Percentiles rank a stretch among this genome's conserved stretches.
phyloP scores from a whole-genome alignment of 2,888 invertebrate genomes.

The Eugnorisma glareosa region DNA sequence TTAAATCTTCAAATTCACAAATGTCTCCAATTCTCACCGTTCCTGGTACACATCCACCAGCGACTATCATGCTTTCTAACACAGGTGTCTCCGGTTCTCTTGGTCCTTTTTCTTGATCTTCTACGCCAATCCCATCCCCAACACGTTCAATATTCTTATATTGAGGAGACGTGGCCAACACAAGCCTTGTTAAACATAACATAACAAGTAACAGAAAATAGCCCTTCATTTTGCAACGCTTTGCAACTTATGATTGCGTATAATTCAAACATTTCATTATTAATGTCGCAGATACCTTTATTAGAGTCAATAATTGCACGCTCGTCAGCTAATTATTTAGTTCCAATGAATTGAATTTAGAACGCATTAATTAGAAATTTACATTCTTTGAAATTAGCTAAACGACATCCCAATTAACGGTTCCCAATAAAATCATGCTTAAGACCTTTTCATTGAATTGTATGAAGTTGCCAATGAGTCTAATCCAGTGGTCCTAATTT shows the following conservation, averaged over 20 bases:
- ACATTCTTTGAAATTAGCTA: background rate
- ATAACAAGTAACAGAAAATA: background rate
- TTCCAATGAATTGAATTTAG: background rate
- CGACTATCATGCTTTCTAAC: background rate
- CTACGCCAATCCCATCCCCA: background rate
- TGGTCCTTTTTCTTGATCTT: background rate
- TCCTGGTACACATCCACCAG: background rate
- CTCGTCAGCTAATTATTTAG: background rate
- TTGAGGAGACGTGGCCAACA: background rate
- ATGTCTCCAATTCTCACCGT: constrained; percentile 20
- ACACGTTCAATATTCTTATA: too few relatives aligned
- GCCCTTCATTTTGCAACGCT: background rate
- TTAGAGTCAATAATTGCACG: background rate
- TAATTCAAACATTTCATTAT: background rate
- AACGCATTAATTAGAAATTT: too few relatives aligned
- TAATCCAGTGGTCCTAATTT: background rate
- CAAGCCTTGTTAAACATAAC: constrained; percentile 10
- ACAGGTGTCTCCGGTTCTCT: background rate
- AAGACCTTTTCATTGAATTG: background rate
- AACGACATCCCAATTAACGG: background rate
- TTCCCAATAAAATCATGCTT: background rate
- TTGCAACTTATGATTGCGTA: background rate
- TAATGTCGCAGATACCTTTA: background rate
- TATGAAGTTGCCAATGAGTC: background rate
- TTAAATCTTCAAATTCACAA: constrained; percentile 10